phyloP scores from a whole-genome alignment of 1,140 invertebrate genomes.

The Aleiodes sp. region DNA sequence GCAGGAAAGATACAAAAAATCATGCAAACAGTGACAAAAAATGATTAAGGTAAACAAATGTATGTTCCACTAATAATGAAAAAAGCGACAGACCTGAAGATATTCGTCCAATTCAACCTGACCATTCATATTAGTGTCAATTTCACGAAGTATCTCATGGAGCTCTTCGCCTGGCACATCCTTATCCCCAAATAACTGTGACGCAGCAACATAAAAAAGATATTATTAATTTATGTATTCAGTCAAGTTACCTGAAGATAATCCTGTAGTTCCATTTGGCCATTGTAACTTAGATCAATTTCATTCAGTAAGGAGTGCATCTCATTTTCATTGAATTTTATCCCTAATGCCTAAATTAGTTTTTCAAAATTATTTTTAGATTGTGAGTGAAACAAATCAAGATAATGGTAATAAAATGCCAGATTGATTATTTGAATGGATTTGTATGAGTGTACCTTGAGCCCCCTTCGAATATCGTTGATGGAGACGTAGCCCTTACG shows the following conservation, averaged over 20 bases:
- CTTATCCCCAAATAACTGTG: conserved; percentile 87
- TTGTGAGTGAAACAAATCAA: conserved; percentile 10
- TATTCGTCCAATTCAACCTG: conserved; percentile 99
- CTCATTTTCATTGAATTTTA: conserved; percentile 72
- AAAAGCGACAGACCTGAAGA: conserved; percentile 82
- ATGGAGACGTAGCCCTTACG: conserved; percentile 98
- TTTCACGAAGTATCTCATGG: conserved; percentile 97
- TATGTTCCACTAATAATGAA: conserved; percentile 31
- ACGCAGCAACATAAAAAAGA: conserved; percentile 33
- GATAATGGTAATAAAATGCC: not conserved
- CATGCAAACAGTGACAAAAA: not conserved
- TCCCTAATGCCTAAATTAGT: conserved; percentile 69
- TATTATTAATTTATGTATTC: not conserved
- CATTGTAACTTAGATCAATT: conserved; percentile 75
- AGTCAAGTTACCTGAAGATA: conserved; percentile 76
- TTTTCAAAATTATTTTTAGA: not conserved
- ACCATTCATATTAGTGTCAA: conserved; percentile 99
- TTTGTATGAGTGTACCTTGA: conserved; percentile 78
- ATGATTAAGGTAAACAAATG: conserved; percentile 15
- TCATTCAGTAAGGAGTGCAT: conserved; percentile 74
- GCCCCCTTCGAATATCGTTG: conserved; percentile 92
- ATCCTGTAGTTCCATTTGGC: conserved; percentile 76
- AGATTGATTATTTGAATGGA: not conserved
- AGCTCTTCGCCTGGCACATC: conserved; percentile 93
- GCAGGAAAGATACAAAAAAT: conserved; percentile 19